Percentiles rank a stretch among this genome's conserved stretches.
These are phyloP conservation scores for Rachycentron canadum DNA, from an alignment of 2,797 vertebrate species.

Conservation along the genomic window DNA sequence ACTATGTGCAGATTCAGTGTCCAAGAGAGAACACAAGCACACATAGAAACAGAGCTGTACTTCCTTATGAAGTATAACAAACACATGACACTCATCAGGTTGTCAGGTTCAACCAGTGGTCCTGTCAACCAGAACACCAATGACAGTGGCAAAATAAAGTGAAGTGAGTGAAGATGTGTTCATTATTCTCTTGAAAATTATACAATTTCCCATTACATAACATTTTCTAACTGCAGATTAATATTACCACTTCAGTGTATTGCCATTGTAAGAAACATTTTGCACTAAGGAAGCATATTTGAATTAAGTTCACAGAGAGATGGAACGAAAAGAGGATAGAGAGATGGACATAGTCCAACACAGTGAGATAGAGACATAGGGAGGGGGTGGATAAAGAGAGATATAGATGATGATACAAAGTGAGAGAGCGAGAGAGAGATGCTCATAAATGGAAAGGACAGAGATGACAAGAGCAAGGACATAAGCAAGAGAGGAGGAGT, in stretches of 20 bases:
- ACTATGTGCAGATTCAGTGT: neutral
- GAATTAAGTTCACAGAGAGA: neutral
- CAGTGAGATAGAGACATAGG: neutral
- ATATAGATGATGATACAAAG: neutral
- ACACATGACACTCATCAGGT: neutral
- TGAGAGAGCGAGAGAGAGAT: conserved; percentile 10
- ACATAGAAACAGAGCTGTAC: neutral
- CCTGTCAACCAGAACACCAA: neutral
- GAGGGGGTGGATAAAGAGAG: neutral
- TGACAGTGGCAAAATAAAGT: neutral
- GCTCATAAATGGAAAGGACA: conserved; percentile 58
- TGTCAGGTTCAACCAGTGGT: neutral
- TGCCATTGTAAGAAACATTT: neutral
- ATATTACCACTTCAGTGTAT: neutral
- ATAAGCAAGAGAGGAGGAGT: neutral
- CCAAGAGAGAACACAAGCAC: neutral
- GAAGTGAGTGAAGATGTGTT: neutral
- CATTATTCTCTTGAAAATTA: neutral
- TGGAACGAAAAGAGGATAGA: neutral
- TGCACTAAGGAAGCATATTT: neutral
- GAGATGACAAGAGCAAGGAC: conserved; percentile 49
- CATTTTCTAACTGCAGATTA: neutral
- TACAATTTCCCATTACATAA: conserved; percentile 1
- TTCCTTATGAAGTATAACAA: neutral
- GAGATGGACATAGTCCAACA: neutral